Evolutionary conservation across 2,113 vertebrate genomes (phyloP).

Genomic region (Cromileptes altivelis): DNA sequence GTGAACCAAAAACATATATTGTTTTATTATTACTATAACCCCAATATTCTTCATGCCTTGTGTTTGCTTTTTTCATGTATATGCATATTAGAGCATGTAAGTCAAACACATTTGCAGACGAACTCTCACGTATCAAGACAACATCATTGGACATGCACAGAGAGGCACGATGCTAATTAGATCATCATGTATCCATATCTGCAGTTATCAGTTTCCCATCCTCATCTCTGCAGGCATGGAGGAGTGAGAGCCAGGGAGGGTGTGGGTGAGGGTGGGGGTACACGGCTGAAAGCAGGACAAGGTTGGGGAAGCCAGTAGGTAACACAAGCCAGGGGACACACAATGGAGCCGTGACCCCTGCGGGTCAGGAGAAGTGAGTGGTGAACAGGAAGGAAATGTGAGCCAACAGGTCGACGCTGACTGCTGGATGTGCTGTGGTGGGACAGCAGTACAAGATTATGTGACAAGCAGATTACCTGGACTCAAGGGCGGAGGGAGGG

Average conservation of each 20-base stretch:
- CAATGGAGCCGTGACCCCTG: conserved; percentile 76
- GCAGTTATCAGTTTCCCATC: conserved; percentile 32
- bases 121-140: neutral
- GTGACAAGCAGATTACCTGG: conserved; percentile 73
- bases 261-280: neutral
- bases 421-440: conserved; percentile 67
- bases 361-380: conserved; percentile 59
- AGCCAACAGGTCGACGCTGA: conserved; percentile 74
- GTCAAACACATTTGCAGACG: neutral
- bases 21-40: neutral
- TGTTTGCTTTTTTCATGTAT: neutral
- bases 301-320: conserved; percentile 76
- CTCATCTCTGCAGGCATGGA: conserved; percentile 12
- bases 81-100: neutral
- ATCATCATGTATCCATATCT: conserved; percentile 23
- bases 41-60: neutral
- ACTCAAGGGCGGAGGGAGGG: conserved; percentile 54
- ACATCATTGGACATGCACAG: neutral
- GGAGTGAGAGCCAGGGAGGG: neutral
- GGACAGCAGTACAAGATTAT: conserved; percentile 66
- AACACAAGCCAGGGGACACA: conserved; percentile 68
- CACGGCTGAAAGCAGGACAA: conserved; percentile 31
- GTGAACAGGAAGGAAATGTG: conserved; percentile 84
- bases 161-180: conserved; percentile 12
- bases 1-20: neutral